phyloP scores from a whole-genome alignment of 2,113 vertebrate genomes.

The Seriola dumerili region DNA sequence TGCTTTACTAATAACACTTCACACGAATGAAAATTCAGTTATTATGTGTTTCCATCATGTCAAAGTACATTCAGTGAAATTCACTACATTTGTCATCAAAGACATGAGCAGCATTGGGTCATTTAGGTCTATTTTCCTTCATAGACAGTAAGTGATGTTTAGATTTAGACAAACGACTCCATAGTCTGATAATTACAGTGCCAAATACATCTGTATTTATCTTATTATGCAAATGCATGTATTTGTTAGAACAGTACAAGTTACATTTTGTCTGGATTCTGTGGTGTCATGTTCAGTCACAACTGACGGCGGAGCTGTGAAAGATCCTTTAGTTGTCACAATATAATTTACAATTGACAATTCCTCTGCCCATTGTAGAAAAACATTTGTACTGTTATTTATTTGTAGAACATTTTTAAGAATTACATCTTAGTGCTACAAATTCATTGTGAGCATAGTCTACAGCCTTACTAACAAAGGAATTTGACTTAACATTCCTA shows the following conservation, averaged over 20 bases:
- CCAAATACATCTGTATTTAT: too few species aligned
- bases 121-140: neutral
- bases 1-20: constrained; percentile 3
- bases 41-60: neutral
- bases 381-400: too few species aligned
- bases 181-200: too few species aligned
- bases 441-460: neutral
- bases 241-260: neutral
- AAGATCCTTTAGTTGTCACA: neutral
- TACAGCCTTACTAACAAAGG: neutral
- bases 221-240: too few species aligned
- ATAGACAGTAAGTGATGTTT: too few species aligned
- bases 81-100: neutral
- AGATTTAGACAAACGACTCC: too few species aligned
- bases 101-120: neutral
- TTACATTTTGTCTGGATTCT: neutral
- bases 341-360: neutral
- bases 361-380: neutral
- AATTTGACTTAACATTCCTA: neutral
- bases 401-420: neutral
- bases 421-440: neutral
- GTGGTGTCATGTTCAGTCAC: neutral
- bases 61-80: neutral
- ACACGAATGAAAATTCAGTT: neutral
- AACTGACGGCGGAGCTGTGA: too few species aligned